Evolutionary conservation across 2,888 invertebrate genomes (phyloP), one percentile per base, ranked within the genome.

Genomic region (Cryptocheilus praepositus): DNA sequence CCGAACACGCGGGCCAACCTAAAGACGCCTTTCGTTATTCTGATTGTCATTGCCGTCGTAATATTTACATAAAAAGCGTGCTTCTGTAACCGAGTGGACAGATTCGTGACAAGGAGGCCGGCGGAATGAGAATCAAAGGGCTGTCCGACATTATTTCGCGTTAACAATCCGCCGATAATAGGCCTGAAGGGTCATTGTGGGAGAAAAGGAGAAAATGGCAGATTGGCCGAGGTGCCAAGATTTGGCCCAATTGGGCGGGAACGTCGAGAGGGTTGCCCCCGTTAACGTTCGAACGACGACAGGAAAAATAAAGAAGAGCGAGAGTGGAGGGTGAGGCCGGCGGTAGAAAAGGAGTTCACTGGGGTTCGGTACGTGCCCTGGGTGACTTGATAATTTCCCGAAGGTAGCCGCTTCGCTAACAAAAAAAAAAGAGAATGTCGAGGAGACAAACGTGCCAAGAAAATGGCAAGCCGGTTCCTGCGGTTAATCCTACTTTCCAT

Each of bases 181-280:
- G 74, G 63, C 67, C 36, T 70, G 64, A 60, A 75, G 74, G 73
- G 73, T 73, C 64, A 67, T 72, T 67, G 64, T 58, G 70, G 52
- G 52, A 15, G 52, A 52, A 18, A 21, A 52, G 52, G 22, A 74
- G 74, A 66, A 81, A 82, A 80, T 76, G 59, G 74, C 64, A 70
- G 72, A 76, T 76, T 79, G 80, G 77, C 77, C 72, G 64, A 72
- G 75, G 77, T 81, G 81, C 80, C 83, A 83, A 81, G 79, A 81
- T 73, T 59, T 70, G 60, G 61, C 64, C 62, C 51, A 66, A 70
- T 70, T 71, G 63, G 49, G 75, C 74, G 78, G 11, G 36, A 36
- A 72, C 70, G 64, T 77, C 68, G 68, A 74, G 75, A 76, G 80
- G 78, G 71, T 74, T 75, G 79, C 73, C 78, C 76, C 75, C 72